Conservation (phyloP, 2,797 vertebrate species). For the Crocidura indochinensis region DNA sequence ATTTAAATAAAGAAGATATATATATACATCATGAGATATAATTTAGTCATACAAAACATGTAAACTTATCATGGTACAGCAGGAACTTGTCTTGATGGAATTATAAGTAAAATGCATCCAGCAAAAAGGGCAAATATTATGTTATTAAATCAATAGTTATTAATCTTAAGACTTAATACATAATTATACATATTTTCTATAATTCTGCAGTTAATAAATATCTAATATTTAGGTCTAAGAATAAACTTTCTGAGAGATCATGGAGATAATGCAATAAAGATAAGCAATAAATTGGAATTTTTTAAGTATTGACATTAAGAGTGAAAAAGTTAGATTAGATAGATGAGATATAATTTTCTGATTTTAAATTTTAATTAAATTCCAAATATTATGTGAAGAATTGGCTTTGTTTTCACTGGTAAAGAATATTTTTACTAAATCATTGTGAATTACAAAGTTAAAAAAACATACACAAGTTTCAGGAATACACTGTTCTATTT, state of each 20-base stretch:
- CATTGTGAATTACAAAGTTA: too few relatives aligned
- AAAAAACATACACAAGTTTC: too few relatives aligned
- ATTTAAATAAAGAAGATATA: neutral
- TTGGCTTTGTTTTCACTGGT: neutral
- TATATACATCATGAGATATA: too few relatives aligned
- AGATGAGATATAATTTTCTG: neutral
- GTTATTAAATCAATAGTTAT: too few relatives aligned
- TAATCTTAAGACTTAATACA: neutral
- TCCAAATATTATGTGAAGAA: neutral
- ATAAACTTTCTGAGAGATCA: neutral
- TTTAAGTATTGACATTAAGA: slow-evolving; percentile 28
- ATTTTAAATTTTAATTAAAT: neutral
- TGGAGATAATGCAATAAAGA: neutral
- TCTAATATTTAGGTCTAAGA: neutral
- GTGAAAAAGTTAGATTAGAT: neutral
- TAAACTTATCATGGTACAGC: too few relatives aligned
- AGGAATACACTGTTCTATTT: too few relatives aligned
- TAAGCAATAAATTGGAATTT: neutral
- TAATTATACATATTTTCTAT: neutral
- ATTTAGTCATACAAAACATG: too few relatives aligned
- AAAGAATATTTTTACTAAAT: neutral
- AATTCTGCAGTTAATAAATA: neutral
- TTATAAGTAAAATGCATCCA: too few relatives aligned
- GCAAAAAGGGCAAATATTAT: too few relatives aligned
- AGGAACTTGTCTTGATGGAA: too few relatives aligned